Base-by-base conservation (phyloP, 2,797 vertebrate species). In the Mastacembelus armatus region DNA sequence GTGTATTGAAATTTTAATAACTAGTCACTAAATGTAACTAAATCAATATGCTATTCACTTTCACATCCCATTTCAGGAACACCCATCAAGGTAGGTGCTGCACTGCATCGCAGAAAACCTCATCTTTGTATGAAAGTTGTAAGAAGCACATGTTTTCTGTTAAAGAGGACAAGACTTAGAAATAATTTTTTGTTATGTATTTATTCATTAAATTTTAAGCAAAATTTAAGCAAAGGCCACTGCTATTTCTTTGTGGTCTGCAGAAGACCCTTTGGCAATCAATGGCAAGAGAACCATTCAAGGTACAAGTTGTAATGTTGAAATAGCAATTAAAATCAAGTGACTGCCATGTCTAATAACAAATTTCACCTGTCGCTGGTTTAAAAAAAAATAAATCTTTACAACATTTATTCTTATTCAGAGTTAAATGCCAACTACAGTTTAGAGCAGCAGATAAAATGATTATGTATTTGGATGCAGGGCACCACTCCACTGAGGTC, bases 41-140 rank as follows among this genome's bases (percentile, higher is more conserved):
- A 71, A 60, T 45, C 60, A 69, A 83, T 58, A 54, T 64, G 58
- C 68, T 51, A 71, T 42, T 73, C 38, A 55, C 12, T 66, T 79
- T 78, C 40, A 68, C 22, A 56, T 57, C 21, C 22, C 12, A 57
- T 70, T 72, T 77, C 36, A 64, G 47, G 21, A 47, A 55, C 54
- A 29, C 2, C 11, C 30, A 51, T 69, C 33, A 62, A 16, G 16
- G 15, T 36, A 60, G 15, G 18, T 58, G 32, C 22, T 54, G 21
- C 35, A 16, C 22, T 38, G 47, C 29, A 44, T 64, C 42, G 55
- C 12, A 45, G 19, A 43, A 44, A 59, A 19, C 2, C 15, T 29
- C 24, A 7, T 72, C 16, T 7, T 38, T 29, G 7, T 26, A 36
- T 45, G 22, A 48, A 51, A 27, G 16, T 7, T 42, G 52, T 42